A percentile compares a stretch with the other conserved stretches of the same genome.
These are phyloP conservation scores for Intellagama lesueurii DNA, from an alignment of 2,797 vertebrate species.

Conservation along the genomic window DNA sequence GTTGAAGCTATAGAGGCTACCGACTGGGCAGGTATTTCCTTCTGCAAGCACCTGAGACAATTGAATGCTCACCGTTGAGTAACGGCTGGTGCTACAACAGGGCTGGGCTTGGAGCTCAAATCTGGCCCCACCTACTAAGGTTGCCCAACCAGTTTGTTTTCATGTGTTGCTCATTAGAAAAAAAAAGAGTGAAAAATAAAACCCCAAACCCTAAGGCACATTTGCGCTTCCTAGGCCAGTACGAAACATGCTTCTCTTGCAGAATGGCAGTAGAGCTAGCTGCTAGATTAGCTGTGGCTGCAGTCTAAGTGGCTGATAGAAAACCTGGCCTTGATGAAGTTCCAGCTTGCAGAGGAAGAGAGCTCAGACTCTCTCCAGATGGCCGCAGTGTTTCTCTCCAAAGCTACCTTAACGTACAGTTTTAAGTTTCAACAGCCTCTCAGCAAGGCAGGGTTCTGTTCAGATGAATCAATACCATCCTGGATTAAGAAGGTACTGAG, in stretches of 20 bases:
- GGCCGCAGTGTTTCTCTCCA: accelerated
- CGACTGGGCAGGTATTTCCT: not conserved
- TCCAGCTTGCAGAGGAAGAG: not conserved
- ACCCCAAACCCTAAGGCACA: constrained; percentile 55
- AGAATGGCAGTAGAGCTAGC: accelerated
- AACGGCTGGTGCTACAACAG: not conserved
- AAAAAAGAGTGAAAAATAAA: constrained; percentile 52
- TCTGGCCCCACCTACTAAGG: constrained; percentile 61
- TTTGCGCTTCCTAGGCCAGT: constrained; percentile 22
- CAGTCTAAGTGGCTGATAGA: not conserved
- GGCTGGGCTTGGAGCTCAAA: constrained; percentile 38
- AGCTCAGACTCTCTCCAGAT: accelerated
- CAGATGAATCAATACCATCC: not conserved
- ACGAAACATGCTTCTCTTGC: accelerated
- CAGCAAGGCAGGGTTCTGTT: not conserved
- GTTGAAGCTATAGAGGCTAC: not conserved
- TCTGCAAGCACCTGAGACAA: constrained; percentile 6
- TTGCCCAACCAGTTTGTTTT: constrained; percentile 77
- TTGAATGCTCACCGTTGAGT: not conserved
- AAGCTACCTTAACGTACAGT: not conserved
- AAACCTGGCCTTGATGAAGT: not conserved
- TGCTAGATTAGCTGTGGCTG: not conserved
- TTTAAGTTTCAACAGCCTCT: accelerated
- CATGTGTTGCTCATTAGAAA: constrained; percentile 58
- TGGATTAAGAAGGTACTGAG: not conserved